Conservation (phyloP, 1,140 invertebrate species). For the Cecropterus lyciades region DNA sequence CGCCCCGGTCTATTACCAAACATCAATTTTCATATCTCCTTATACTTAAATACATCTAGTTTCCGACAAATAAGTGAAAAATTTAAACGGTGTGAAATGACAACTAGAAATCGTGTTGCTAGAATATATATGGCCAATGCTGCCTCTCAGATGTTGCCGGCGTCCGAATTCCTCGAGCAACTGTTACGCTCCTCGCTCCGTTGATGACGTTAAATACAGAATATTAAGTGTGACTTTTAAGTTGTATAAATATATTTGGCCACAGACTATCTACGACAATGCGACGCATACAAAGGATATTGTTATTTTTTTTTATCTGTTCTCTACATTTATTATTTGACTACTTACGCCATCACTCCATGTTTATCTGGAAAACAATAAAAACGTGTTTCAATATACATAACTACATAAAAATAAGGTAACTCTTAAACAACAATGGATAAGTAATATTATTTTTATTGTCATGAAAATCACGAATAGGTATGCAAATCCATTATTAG, state of each 20-base stretch:
- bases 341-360: slow-evolving; percentile 41
- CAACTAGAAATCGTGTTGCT: slow-evolving; percentile 9
- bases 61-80: neutral
- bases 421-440: too few species aligned
- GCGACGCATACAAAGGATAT: slow-evolving; percentile 44
- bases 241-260: slow-evolving; percentile 26
- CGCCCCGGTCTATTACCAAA: slow-evolving; percentile 17
- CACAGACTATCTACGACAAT: slow-evolving; percentile 37
- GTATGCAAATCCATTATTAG: too few species aligned
- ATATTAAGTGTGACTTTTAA: slow-evolving; percentile 7
- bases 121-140: slow-evolving; percentile 3
- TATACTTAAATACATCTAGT: slow-evolving; percentile 1
- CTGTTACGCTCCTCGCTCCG: slow-evolving; percentile 6
- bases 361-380: slow-evolving; percentile 38
- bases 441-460: too few species aligned
- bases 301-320: slow-evolving; percentile 30
- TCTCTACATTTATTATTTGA: slow-evolving; percentile 43
- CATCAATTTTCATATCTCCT: neutral
- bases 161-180: slow-evolving; percentile 24
- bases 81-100: slow-evolving; percentile 4
- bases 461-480: too few species aligned
- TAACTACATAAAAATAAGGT: too few species aligned
- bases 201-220: slow-evolving; percentile 1
- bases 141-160: slow-evolving; percentile 13
- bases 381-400: neutral